phyloP scores from a whole-genome alignment of 2,797 vertebrate genomes.

The Karalla daura region DNA sequence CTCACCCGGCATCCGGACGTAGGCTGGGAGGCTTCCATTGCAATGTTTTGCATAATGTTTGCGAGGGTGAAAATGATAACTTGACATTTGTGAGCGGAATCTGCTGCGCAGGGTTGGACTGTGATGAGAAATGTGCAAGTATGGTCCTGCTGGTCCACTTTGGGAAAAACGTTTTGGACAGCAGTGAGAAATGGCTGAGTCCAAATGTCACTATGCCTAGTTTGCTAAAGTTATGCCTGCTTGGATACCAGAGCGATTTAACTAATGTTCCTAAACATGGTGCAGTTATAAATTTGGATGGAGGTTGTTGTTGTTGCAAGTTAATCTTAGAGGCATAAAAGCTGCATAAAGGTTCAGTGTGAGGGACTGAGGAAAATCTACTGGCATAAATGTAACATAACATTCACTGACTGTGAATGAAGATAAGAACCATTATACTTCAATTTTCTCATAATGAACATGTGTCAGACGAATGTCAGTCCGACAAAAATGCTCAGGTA shows the following conservation, averaged over 20 bases:
- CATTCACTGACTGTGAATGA: too few relatives aligned
- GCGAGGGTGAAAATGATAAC: constrained; percentile 36
- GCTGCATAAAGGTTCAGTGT: background rate
- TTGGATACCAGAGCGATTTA: constrained; percentile 32
- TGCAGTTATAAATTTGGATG: background rate
- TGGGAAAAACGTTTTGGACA: constrained; percentile 28
- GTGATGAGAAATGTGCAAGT: constrained; percentile 19
- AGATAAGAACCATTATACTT: too few relatives aligned
- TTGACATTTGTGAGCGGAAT: constrained; percentile 37
- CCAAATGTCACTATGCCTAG: constrained; percentile 37
- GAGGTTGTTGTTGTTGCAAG: background rate
- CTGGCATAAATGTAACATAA: too few relatives aligned
- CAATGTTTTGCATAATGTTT: constrained; percentile 25
- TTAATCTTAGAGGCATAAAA: background rate
- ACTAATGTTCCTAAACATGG: constrained; percentile 25
- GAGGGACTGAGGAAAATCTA: too few relatives aligned
- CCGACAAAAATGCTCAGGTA: too few relatives aligned
- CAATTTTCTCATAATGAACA: too few relatives aligned
- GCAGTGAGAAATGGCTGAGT: constrained; percentile 9
- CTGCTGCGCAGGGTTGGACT: constrained; percentile 18
- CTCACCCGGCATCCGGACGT: constrained; percentile 29
- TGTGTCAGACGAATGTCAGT: too few relatives aligned
- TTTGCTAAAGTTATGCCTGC: constrained; percentile 20
- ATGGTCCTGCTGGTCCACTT: constrained; percentile 11
- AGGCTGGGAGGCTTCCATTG: constrained; percentile 25